phyloP scores from a whole-genome alignment of 1,140 invertebrate species.

The Holotrichia oblita region DNA sequence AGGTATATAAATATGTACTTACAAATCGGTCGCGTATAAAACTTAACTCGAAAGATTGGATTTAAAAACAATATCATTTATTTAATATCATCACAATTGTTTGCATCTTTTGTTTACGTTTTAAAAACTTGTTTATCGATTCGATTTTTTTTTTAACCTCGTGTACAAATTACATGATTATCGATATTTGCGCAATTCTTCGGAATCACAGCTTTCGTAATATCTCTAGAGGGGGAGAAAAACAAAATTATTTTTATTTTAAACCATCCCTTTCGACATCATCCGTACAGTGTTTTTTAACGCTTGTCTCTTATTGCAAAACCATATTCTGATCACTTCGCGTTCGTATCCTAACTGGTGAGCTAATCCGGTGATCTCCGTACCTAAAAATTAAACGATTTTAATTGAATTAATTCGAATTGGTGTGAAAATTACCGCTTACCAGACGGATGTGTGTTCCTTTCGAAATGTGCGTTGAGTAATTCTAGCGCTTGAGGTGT shows the following conservation, averaged over 20 bases:
- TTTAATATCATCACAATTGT: neutral
- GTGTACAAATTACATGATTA: constrained; percentile 24
- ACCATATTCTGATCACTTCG: constrained; percentile 99
- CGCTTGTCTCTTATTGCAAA: constrained; percentile 98
- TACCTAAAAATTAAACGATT: constrained; percentile 70
- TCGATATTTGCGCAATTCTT: constrained; percentile 28
- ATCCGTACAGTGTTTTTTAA: constrained; percentile 93
- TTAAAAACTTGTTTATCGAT: neutral
- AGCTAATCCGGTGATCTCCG: constrained; percentile 94
- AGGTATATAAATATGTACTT: neutral
- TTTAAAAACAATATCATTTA: too few species aligned
- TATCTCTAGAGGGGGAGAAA: neutral
- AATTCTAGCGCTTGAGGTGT: constrained; percentile 95
- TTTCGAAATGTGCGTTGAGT: constrained; percentile 94
- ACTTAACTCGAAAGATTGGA: neutral
- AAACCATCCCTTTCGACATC: constrained; percentile 84
- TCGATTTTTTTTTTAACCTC: neutral
- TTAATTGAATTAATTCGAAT: neutral
- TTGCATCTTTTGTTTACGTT: neutral
- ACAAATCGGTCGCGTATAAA: neutral
- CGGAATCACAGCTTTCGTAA: neutral
- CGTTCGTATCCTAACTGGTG: constrained; percentile 95
- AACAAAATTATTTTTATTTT: constrained; percentile 40
- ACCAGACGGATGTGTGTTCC: constrained; percentile 98
- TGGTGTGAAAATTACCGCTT: constrained; percentile 51